phyloP scores from a whole-genome alignment of 2,113 vertebrate genomes.

The Thalassoma bifasciatum region DNA sequence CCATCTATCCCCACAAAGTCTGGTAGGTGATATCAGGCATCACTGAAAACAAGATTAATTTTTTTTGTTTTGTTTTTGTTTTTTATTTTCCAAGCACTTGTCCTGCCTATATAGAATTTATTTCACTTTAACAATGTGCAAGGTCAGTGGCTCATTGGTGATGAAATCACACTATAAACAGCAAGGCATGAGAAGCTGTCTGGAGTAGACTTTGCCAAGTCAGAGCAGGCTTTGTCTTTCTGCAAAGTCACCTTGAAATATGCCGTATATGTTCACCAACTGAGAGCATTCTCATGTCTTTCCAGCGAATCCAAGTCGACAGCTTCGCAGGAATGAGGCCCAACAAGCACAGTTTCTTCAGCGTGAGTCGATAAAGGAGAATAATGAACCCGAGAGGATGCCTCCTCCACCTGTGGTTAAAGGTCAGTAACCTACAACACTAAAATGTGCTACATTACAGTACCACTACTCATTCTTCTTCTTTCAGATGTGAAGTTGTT shows the following conservation, averaged over 20 bases:
- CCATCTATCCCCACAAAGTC: conserved; percentile 45
- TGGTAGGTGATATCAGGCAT: conserved; percentile 60
- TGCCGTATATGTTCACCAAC: not conserved
- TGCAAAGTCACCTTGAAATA: not conserved
- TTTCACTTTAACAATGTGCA: too few relatives aligned
- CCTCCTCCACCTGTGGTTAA: conserved; percentile 24
- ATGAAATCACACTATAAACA: too few relatives aligned
- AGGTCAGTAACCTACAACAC: conserved; percentile 49
- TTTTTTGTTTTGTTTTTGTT: too few relatives aligned
- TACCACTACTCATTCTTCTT: too few relatives aligned
- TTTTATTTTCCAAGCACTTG: too few relatives aligned
- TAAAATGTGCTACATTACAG: too few relatives aligned
- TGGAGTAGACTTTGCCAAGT: not conserved
- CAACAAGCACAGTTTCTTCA: conserved; percentile 31
- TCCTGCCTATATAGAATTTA: too few relatives aligned
- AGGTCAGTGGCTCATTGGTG: too few relatives aligned
- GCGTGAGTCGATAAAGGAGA: conserved; percentile 64
- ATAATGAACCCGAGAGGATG: conserved; percentile 59
- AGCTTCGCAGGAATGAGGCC: conserved; percentile 49
- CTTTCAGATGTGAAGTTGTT: not conserved
- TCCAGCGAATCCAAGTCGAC: conserved; percentile 46
- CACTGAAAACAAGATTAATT: not conserved
- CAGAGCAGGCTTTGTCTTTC: not conserved
- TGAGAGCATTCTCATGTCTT: not conserved
- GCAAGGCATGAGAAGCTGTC: too few relatives aligned